Evolutionary conservation across 2,797 vertebrate genomes (phyloP).

Genomic region (Eleutherodactylus coqui): DNA sequence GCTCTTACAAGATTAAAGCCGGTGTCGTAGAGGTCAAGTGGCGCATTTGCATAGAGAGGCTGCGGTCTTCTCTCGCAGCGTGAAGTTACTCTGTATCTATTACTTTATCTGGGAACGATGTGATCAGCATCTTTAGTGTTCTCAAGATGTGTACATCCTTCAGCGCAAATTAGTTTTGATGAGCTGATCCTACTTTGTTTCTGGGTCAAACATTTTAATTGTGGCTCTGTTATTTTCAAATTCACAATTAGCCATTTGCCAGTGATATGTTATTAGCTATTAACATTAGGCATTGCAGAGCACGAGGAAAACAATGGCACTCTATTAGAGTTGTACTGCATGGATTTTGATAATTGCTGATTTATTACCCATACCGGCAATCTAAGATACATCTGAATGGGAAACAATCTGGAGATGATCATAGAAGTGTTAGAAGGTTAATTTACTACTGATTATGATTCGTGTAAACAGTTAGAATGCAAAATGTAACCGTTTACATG

Average conservation of each 20-base stretch:
- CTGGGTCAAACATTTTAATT: constrained; percentile 60
- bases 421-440: not conserved
- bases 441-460: not conserved
- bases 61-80: not conserved
- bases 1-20: constrained; percentile 51
- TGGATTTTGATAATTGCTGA: constrained; percentile 24
- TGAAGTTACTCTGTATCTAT: constrained; percentile 22
- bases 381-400: not conserved
- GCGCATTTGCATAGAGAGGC: constrained; percentile 41
- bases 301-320: constrained; percentile 24
- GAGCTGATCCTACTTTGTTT: constrained; percentile 44
- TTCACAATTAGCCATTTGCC: constrained; percentile 56
- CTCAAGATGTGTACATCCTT: constrained; percentile 35
- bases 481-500: not conserved
- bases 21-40: constrained; percentile 47
- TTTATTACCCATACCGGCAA: constrained; percentile 4
- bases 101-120: constrained; percentile 37
- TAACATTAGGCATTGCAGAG: constrained; percentile 35
- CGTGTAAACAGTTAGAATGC: not conserved
- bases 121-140: constrained; percentile 48
- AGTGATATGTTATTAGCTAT: constrained; percentile 52
- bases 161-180: constrained; percentile 59
- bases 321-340: not conserved
- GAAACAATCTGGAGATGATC: constrained; percentile 9
- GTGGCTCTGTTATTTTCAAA: constrained; percentile 29